Percentiles rank a stretch among this genome's conserved stretches.
phyloP scores from a whole-genome alignment of 1,140 invertebrate species.

The Anastrepha obliqua region DNA sequence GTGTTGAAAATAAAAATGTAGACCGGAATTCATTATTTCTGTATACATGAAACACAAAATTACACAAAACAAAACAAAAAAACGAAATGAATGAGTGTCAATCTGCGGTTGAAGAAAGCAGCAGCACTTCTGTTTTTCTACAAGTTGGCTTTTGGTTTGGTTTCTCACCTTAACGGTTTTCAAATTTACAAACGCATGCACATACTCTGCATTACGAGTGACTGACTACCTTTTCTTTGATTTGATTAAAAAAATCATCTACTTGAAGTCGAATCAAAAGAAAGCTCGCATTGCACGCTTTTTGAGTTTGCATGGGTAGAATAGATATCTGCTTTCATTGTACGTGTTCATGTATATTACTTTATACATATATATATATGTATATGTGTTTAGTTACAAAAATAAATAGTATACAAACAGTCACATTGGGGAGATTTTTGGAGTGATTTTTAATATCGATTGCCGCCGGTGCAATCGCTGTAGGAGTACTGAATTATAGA shows the following conservation, averaged over 20 bases:
- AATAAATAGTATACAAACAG: no score
- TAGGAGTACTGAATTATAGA: no score
- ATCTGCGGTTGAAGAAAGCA: background rate
- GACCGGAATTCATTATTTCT: conserved; percentile 26
- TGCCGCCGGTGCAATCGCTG: no score
- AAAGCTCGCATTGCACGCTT: background rate
- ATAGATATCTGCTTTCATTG: no score
- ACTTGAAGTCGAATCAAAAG: background rate
- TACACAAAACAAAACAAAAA: background rate
- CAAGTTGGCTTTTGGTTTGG: background rate
- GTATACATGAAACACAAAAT: background rate
- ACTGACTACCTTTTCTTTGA: background rate
- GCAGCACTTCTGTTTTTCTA: background rate
- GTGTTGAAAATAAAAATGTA: conserved; percentile 31
- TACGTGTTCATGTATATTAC: no score
- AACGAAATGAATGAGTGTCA: background rate
- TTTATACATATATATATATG: no score
- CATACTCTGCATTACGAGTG: background rate
- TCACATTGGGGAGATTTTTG: no score
- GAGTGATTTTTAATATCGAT: no score
- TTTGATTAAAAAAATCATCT: background rate
- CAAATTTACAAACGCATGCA: background rate
- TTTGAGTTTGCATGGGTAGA: background rate
- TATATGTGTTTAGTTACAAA: no score
- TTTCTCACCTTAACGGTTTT: conserved; percentile 8